These are phyloP conservation scores for Anagrus nilaparvatae DNA, from an alignment of 1,140 invertebrate species.

Conservation along the genomic window DNA sequence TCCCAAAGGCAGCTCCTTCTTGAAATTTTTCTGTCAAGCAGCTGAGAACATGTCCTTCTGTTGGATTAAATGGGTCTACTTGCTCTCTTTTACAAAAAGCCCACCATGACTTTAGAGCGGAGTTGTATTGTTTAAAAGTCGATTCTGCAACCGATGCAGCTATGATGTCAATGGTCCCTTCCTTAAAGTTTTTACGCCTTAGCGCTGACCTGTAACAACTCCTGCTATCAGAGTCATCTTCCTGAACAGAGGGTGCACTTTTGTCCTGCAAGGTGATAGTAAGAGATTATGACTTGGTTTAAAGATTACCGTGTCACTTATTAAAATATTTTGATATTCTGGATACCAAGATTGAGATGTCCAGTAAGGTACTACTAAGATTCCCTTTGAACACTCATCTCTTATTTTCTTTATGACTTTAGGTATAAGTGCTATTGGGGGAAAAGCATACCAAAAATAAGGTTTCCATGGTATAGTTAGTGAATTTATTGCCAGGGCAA, in stretches of 20 bases:
- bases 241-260: neutral
- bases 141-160: slow-evolving; percentile 9
- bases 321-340: slow-evolving; percentile 4
- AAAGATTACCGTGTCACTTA: neutral
- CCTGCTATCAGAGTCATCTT: slow-evolving; percentile 10
- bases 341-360: neutral
- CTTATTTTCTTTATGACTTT: slow-evolving; percentile 6
- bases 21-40: slow-evolving; percentile 13
- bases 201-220: slow-evolving; percentile 11
- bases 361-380: neutral
- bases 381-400: slow-evolving; percentile 5
- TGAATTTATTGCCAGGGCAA: slow-evolving; percentile 16
- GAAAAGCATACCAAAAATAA: slow-evolving; percentile 2
- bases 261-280: slow-evolving; percentile 5
- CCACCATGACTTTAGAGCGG: slow-evolving; percentile 4
- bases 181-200: slow-evolving; percentile 1
- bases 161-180: slow-evolving; percentile 8
- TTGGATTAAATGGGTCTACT: neutral
- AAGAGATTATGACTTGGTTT: slow-evolving; percentile 2
- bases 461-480: slow-evolving; percentile 18
- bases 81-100: neutral
- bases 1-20: slow-evolving; percentile 8
- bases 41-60: neutral
- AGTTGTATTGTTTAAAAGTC: too few species aligned
- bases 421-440: neutral